Percentiles rank a stretch among this genome's conserved stretches.
Evolutionary conservation across 2,797 vertebrate genomes (phyloP).

Genomic region (Danio tinwini): DNA sequence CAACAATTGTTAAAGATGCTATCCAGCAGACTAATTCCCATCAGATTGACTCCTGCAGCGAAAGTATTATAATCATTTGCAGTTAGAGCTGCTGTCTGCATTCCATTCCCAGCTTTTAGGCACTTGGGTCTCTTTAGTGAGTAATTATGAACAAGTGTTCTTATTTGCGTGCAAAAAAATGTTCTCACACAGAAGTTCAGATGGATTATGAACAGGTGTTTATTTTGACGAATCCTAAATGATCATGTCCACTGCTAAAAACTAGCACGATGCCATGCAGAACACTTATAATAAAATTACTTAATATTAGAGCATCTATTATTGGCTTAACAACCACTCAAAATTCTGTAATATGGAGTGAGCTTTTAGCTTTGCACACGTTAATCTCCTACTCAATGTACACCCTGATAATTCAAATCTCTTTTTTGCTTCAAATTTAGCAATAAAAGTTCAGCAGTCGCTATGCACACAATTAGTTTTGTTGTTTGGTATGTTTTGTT

Average conservation of each 20-base stretch:
- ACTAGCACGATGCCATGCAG: too few relatives aligned
- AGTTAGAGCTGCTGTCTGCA: conserved; percentile 3
- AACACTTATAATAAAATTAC: too few relatives aligned
- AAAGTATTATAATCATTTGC: conserved; percentile 26
- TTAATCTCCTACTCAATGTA: too few relatives aligned
- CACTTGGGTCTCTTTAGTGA: neutral
- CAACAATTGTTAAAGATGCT: conserved; percentile 11
- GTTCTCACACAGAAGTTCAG: neutral
- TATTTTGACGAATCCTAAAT: neutral
- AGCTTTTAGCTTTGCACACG: too few relatives aligned
- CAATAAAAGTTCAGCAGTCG: too few relatives aligned
- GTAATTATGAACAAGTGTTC: conserved; percentile 8
- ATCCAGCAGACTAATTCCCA: conserved; percentile 28
- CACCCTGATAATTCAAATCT: too few relatives aligned
- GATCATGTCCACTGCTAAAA: neutral
- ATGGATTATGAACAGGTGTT: conserved; percentile 10
- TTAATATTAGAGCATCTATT: too few relatives aligned
- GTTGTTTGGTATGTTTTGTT: too few relatives aligned
- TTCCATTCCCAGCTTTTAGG: conserved; percentile 16
- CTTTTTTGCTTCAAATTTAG: too few relatives aligned
- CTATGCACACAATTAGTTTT: too few relatives aligned
- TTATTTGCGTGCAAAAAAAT: neutral
- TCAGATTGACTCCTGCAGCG: conserved; percentile 30
- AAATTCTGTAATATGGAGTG: too few relatives aligned
- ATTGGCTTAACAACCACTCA: too few relatives aligned